Evolutionary conservation across 1,140 invertebrate species (phyloP), one percentile per base, ranked within the genome.

Genomic region (Cydia strobilella): DNA sequence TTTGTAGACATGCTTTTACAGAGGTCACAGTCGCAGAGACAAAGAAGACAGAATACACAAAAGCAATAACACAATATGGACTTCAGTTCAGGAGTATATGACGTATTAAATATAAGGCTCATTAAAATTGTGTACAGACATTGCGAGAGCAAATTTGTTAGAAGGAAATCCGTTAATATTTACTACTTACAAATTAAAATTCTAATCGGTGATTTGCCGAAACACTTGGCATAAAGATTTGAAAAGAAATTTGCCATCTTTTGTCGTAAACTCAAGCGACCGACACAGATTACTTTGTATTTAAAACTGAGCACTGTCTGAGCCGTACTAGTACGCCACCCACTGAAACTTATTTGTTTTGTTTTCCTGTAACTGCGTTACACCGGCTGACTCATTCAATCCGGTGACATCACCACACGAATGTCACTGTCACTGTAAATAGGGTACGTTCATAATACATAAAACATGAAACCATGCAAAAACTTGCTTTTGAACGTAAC

Each of bases 211-310:
- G 54, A 59, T 59, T 59, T 59, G 54, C 54, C 54, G 54, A 59
- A 59, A 10, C 23, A 23, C 54, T 59, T 59, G 20, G 54, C 54
- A 59, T 59, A 59, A 20, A 59, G 54, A 23, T 59, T 59, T 59
- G 54, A 59, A 59, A 59, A 59, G 20, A 59, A 59, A 59, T 59
- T 59, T 59, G 54, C 54, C 54, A 59, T 59, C 20, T 59, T 59
- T 20, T n/a, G 20, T 23, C 20, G 54, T 51, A n/a, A 51, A 51
- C n/a, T 59, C 18, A 3, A 59, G 54, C 20, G 9, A 59, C 54
- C 20, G 20, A 12, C 20, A 12, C 20, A 59, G 54, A 59, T 7
- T 23, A 59, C 54, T 20, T n/a, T 20, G 18, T 59, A 20, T 59
- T 20, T 18, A 59, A 59, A 59, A 59, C 54, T 59, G 54, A n/a